Evolutionary conservation across 1,140 invertebrate genomes (phyloP), one percentile per base, ranked within the genome.

Genomic region (Trachelipus rathkii): DNA sequence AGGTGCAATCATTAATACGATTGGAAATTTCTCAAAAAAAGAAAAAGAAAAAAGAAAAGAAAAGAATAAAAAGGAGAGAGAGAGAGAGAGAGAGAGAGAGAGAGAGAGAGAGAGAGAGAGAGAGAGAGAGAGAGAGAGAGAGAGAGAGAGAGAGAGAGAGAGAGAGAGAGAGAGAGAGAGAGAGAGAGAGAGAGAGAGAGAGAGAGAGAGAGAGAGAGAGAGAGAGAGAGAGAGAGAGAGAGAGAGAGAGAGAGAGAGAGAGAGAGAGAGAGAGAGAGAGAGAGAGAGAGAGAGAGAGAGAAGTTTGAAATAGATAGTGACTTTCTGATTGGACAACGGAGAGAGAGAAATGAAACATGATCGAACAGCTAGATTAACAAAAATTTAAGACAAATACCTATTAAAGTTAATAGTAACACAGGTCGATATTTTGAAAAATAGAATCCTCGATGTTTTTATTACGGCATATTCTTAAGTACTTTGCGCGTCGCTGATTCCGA

Each of bases 121-220:
- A 24, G 15, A 43, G 15, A 23, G n/a, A 71, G 15, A 13, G 33
- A 23, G 24, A 23, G n/a, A n/a, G n/a, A 71, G 19, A 71, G 70
- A 71, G 70, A 71, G 70, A 71, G 70, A 71, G 70, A 71, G 70
- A 71, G 70, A 71, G 70, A 71, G 70, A 71, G 70, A 71, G 70
- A 71, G 70, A 71, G 70, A 24, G 70, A 71, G 70, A 71, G 19
- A 33, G 70, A 33, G 70, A 71, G 70, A 71, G 70, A 71, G 70
- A 71, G 21, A 33, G 70, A 71, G 70, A 71, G 70, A 43, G 33
- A 23, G 19, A 71, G 70, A 10, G 33, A 71, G 8, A 19, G 70
- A 71, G 19, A 21, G 33, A 71, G 19, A 71, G 33, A 71, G 33
- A 71, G 19, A 9, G 19, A 71, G 33, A n/a, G 24, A 33, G 24